Percentiles rank a stretch among this genome's conserved stretches.
These are phyloP conservation scores for Hippocampus abdominalis DNA, from an alignment of 2,113 vertebrate species.

Conservation along the genomic window DNA sequence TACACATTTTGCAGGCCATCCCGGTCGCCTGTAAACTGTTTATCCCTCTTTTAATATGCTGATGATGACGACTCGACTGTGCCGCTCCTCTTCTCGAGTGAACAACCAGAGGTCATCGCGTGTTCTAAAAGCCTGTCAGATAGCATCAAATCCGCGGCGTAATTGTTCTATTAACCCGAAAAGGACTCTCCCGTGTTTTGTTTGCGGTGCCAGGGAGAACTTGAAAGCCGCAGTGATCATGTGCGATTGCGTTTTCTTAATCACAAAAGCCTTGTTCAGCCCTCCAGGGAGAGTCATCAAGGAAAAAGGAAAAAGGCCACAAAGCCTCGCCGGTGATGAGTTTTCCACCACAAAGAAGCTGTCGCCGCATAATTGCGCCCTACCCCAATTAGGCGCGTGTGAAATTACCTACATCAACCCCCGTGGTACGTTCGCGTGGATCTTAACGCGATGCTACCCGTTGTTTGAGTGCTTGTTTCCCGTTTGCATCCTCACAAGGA, in stretches of 20 bases:
- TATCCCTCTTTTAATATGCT: background rate
- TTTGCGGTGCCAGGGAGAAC: slow-evolving; percentile 35
- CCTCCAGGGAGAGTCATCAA: slow-evolving; percentile 48
- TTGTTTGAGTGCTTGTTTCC: slow-evolving; percentile 18
- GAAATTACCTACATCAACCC: slow-evolving; percentile 61
- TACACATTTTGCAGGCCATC: no score
- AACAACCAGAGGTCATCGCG: slow-evolving; percentile 9
- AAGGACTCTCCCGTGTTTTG: slow-evolving; percentile 62
- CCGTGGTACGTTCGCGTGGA: slow-evolving; percentile 9
- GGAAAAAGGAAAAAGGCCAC: slow-evolving; percentile 31
- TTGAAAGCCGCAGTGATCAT: slow-evolving; percentile 59
- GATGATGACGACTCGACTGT: background rate
- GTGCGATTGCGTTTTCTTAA: slow-evolving; percentile 67
- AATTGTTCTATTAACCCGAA: slow-evolving; percentile 61
- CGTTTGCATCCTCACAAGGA: slow-evolving; percentile 40
- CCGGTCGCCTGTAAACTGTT: background rate
- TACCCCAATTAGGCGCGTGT: slow-evolving; percentile 53
- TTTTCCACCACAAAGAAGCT: slow-evolving; percentile 42
- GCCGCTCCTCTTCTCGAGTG: background rate
- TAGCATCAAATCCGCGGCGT: slow-evolving; percentile 6
- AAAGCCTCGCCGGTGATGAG: slow-evolving; percentile 47
- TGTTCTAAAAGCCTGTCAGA: slow-evolving; percentile 27
- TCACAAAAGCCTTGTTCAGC: slow-evolving; percentile 53
- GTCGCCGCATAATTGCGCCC: slow-evolving; percentile 58
- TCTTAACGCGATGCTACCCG: slow-evolving; percentile 5